Evolutionary conservation across 2,797 vertebrate genomes (phyloP).

Genomic region (Propithecus perrieri): DNA sequence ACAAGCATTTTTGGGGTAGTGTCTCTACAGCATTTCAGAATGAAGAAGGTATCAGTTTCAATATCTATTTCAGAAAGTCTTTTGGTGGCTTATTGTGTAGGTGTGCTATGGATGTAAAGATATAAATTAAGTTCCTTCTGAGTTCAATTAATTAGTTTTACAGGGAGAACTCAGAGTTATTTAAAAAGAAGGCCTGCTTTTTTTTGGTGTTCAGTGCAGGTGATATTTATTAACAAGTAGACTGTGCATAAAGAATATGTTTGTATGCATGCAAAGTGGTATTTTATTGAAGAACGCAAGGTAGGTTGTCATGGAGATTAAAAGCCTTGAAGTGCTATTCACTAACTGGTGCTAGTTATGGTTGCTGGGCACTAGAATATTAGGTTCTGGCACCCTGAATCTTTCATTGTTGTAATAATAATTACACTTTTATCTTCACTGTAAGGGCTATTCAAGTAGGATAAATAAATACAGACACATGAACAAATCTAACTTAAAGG

Average conservation of each 20-base stretch:
- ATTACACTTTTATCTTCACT: conserved; percentile 79
- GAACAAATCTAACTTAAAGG: conserved; percentile 74
- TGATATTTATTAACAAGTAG: conserved; percentile 86
- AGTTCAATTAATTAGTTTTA: conserved; percentile 80
- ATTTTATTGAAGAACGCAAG: conserved; percentile 86
- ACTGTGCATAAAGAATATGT: conserved; percentile 83
- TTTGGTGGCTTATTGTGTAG: conserved; percentile 75
- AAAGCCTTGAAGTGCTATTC: conserved; percentile 86
- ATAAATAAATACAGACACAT: conserved; percentile 81
- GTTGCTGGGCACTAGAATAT: conserved; percentile 82
- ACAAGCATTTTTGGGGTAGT: neutral
- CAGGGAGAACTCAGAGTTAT: conserved; percentile 72
- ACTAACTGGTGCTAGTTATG: conserved; percentile 78
- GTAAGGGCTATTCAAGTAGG: conserved; percentile 76
- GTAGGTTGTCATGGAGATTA: conserved; percentile 90
- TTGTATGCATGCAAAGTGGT: conserved; percentile 84
- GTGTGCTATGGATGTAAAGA: conserved; percentile 73
- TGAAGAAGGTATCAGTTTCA: conserved; percentile 73
- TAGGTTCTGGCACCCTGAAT: conserved; percentile 81
- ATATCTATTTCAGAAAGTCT: conserved; percentile 73
- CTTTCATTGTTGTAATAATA: conserved; percentile 80
- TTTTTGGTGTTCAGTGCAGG: conserved; percentile 71
- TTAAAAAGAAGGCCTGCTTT: conserved; percentile 69
- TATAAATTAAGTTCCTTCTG: conserved; percentile 80
- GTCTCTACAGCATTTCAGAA: conserved; percentile 40